These are phyloP conservation scores for Isichthys henryi DNA, from an alignment of 2,113 vertebrate species.

Conservation along the genomic window DNA sequence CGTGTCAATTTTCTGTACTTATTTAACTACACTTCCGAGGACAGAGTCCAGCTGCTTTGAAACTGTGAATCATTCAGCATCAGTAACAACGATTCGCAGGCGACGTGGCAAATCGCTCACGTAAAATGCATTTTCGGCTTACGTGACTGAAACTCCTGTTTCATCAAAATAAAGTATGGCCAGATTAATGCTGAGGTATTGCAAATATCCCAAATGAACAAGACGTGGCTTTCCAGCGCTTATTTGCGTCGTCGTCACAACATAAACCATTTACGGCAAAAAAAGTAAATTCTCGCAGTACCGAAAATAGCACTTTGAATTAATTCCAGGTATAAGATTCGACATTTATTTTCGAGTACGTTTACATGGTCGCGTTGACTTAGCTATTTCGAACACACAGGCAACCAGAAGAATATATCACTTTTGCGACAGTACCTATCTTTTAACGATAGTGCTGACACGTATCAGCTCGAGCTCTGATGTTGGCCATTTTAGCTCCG, in stretches of 20 bases:
- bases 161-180: background rate
- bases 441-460: constrained; percentile 62
- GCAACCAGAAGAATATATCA: background rate
- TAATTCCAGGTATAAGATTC: too few species aligned
- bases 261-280: constrained; percentile 4
- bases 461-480: constrained; percentile 46
- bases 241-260: background rate
- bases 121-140: background rate
- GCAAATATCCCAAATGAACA: background rate
- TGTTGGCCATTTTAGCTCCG: accelerated
- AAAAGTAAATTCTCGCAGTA: background rate
- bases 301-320: background rate
- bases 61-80: background rate
- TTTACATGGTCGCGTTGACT: too few species aligned
- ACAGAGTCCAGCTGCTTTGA: background rate
- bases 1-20: background rate
- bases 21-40: background rate
- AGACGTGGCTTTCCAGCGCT: background rate
- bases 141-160: background rate
- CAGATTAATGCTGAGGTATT: background rate
- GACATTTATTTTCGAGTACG: background rate
- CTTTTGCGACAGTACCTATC: constrained; percentile 29
- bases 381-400: too few species aligned
- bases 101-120: background rate
- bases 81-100: background rate